Evolutionary conservation across 1,140 invertebrate genomes (phyloP).

Genomic region (Brachionus koreanus): DNA sequence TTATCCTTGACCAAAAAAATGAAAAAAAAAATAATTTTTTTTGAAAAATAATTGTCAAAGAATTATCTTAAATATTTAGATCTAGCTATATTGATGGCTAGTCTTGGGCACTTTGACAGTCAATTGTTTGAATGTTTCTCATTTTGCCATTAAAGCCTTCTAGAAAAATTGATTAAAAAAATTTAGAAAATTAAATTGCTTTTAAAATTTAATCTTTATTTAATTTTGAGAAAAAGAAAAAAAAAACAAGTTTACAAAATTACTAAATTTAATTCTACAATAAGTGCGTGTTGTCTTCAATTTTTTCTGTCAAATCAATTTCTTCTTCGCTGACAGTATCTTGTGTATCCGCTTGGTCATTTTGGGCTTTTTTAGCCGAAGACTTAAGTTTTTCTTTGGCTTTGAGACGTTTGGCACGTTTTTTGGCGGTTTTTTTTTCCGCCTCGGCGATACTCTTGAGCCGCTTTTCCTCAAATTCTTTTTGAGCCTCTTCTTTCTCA

Average conservation of each 20-base stretch:
- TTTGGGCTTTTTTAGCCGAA: background rate
- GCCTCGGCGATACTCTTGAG: constrained; percentile 72
- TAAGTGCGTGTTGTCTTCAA: background rate
- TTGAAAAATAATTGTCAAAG: too few species aligned
- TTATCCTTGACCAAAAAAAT: too few species aligned
- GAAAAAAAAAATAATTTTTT: too few species aligned
- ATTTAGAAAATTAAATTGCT: background rate
- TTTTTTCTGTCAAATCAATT: constrained; percentile 12
- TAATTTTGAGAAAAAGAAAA: background rate
- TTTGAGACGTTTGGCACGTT: constrained; percentile 54
- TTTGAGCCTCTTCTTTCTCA: constrained; percentile 70
- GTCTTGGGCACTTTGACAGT: too few species aligned
- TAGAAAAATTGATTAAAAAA: background rate
- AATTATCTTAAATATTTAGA: too few species aligned
- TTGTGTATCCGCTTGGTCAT: background rate
- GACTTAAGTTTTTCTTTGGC: constrained; percentile 15
- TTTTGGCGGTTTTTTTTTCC: constrained; percentile 65
- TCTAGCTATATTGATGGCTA: too few species aligned
- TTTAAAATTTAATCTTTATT: background rate
- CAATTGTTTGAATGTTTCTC: too few species aligned
- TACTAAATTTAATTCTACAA: background rate
- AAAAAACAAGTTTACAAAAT: background rate
- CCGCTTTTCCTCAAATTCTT: constrained; percentile 74
- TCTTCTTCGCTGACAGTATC: background rate
- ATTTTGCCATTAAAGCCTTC: background rate